Base-by-base conservation (phyloP, 2,888 invertebrate genomes). In the Aspidapion aeneum region DNA sequence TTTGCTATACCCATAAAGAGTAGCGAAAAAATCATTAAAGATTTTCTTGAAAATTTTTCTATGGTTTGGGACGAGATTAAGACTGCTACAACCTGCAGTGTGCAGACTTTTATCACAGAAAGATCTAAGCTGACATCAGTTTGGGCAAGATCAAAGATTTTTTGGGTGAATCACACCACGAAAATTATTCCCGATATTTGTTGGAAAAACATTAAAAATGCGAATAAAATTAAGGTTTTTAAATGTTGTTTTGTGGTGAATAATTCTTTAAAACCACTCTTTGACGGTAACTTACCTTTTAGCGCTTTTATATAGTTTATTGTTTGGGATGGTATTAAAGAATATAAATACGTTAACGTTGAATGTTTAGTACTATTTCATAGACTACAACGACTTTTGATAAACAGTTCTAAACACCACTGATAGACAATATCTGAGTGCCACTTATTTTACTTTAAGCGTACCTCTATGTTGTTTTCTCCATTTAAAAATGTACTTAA, bases 31-130 rank as follows among this genome's bases (percentile, higher is more conserved):
- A 92, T 76, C 0, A 94, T 82, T 51, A 95, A 82, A 0, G 88
- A 78, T 63, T 87, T 85, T 48, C 94, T 82, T 0, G 94, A 94
- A 54, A 90, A 83, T 60, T 86, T 82, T 78, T 94, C 94, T 60
- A 91, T 91, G 21, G 93, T 83, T 18, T 89, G 72, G 0, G 91
- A 89, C 0, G 91, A 89, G 17, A 89, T 80, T 22, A 79, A 80
- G 0, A 92, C 91, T 0, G 90, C 87, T 0, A 84, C 71, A 18
- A 92, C 81, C 82, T 94, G 93, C 0, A 94, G 90, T 18, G 82
- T 74, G 9, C 89, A 92, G 57, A 95, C 85, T 57, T 93, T 85
- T 61, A 94, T 92, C 18, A 91, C 88, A 0, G 89, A 87, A 22
- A 86, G 74, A 1, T 87, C 82, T 0, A 89, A 82, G 51, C 87